Percentiles rank a stretch among this genome's conserved stretches.
phyloP scores from a whole-genome alignment of 2,797 vertebrate genomes.

The Labeo calbasu region DNA sequence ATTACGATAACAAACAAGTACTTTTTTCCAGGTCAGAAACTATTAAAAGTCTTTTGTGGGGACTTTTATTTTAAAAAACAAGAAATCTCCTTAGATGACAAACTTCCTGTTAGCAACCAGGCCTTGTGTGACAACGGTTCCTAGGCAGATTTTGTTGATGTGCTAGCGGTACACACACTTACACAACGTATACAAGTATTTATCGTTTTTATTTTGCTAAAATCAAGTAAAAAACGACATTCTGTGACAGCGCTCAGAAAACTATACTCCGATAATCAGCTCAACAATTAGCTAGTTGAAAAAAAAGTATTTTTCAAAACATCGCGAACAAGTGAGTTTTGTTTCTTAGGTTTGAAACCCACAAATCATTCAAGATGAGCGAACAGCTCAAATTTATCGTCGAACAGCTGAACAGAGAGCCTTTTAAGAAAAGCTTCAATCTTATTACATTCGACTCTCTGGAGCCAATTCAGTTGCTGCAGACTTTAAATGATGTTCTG shows the following conservation, averaged over 20 bases:
- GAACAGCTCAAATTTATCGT: constrained; percentile 95
- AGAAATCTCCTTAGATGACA: not conserved
- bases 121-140: constrained; percentile 62
- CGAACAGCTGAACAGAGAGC: constrained; percentile 92
- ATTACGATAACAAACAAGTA: not conserved
- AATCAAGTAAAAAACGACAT: not conserved
- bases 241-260: not conserved
- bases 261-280: not conserved
- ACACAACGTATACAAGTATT: not conserved
- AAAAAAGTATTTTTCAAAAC: not conserved
- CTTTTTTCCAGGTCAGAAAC: not conserved
- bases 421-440: constrained; percentile 94
- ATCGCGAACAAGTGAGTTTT: not conserved
- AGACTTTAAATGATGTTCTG: constrained; percentile 92
- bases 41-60: not conserved
- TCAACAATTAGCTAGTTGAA: not conserved
- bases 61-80: constrained; percentile 29
- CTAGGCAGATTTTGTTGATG: constrained; percentile 58
- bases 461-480: constrained; percentile 90
- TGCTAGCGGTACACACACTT: not conserved
- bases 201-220: not conserved
- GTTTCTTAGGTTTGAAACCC: not conserved
- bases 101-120: constrained; percentile 76
- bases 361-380: constrained; percentile 78
- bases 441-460: constrained; percentile 96